These are phyloP conservation scores for Drosophila tropicalis DNA, from an alignment of 1,140 invertebrate genomes.

Conservation along the genomic window DNA sequence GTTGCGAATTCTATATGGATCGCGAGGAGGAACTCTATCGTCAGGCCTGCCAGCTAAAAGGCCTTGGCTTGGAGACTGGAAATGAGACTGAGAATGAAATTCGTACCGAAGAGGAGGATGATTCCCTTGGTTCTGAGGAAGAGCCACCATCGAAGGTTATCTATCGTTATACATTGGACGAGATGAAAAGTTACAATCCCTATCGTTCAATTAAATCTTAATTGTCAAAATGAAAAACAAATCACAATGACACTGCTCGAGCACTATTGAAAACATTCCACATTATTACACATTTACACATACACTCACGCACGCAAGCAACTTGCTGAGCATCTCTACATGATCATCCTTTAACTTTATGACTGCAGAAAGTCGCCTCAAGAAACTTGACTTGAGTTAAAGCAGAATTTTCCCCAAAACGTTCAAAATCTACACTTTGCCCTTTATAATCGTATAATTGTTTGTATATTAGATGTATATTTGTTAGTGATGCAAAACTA, in stretches of 20 bases:
- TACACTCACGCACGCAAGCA: neutral
- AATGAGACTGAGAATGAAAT: conserved; percentile 15
- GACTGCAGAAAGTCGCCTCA: no score
- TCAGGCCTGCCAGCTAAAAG: conserved; percentile 63
- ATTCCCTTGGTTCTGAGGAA: conserved; percentile 51
- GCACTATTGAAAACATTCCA: neutral
- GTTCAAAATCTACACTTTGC: neutral
- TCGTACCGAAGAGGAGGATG: conserved; percentile 52
- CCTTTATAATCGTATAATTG: no score
- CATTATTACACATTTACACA: neutral
- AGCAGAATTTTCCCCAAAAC: neutral
- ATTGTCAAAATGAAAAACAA: conserved; percentile 21
- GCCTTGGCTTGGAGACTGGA: conserved; percentile 39
- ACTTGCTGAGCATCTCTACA: no score
- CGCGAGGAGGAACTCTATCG: conserved; percentile 71
- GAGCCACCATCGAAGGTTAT: conserved; percentile 41
- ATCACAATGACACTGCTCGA: neutral
- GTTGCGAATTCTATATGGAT: conserved; percentile 64
- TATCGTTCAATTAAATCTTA: conserved; percentile 66
- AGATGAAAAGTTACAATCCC: conserved; percentile 73
- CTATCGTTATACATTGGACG: conserved; percentile 69
- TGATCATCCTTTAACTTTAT: no score
- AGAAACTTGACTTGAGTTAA: no score
- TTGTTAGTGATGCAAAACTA: neutral
- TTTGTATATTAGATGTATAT: conserved; percentile 23